Evolutionary conservation across 2,113 vertebrate genomes (phyloP).

Genomic region (Eudyptes chrysolophus): DNA sequence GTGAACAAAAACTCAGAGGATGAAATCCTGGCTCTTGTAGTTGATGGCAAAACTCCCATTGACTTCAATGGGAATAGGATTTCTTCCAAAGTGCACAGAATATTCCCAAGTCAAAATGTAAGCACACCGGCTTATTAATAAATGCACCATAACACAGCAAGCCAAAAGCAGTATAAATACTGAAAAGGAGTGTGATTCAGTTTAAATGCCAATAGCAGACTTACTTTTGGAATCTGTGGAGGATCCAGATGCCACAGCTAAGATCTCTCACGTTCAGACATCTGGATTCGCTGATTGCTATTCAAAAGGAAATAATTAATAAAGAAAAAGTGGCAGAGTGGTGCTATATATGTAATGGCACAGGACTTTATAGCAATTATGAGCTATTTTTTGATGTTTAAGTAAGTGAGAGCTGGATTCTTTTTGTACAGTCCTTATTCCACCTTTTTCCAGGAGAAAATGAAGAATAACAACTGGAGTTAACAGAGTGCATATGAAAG

Average conservation of each 20-base stretch:
- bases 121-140: constrained; percentile 32
- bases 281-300: constrained; percentile 42
- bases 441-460: constrained; percentile 7
- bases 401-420: constrained; percentile 10
- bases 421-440: not conserved
- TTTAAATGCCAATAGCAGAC: constrained; percentile 45
- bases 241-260: constrained; percentile 37
- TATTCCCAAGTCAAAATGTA: constrained; percentile 48
- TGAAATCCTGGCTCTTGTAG: not conserved
- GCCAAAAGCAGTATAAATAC: constrained; percentile 54
- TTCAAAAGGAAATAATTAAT: constrained; percentile 68
- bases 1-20: not conserved
- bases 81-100: constrained; percentile 46
- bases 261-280: constrained; percentile 34
- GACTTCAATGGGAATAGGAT: constrained; percentile 54
- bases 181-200: not conserved
- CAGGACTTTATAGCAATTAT: constrained; percentile 2
- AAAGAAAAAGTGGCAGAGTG: constrained; percentile 48
- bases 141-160: constrained; percentile 35
- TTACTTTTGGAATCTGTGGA: constrained; percentile 47
- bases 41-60: constrained; percentile 49
- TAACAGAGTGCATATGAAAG: not conserved
- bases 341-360: constrained; percentile 38
- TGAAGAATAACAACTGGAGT: constrained; percentile 13
- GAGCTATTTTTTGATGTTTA: constrained; percentile 21